Percentiles rank a stretch among this genome's conserved stretches.
These are phyloP conservation scores for Bombus affinis DNA, from an alignment of 1,140 invertebrate species.

Conservation along the genomic window DNA sequence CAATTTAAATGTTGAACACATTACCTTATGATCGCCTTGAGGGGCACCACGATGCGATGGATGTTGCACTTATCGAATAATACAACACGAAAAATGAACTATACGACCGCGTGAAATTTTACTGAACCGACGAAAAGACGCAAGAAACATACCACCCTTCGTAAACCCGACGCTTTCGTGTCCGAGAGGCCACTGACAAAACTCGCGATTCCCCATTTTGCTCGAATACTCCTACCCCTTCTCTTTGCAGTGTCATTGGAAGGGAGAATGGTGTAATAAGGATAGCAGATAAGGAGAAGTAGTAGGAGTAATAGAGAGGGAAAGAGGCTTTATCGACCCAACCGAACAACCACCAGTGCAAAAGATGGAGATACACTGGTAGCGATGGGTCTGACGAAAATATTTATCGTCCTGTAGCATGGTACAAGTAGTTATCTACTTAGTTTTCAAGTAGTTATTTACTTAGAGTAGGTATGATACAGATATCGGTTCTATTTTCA, in stretches of 20 bases:
- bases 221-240: slow-evolving; percentile 37
- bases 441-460: neutral
- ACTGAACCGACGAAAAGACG: neutral
- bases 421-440: too few species aligned
- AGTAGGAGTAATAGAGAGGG: slow-evolving; percentile 25
- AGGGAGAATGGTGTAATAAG: neutral
- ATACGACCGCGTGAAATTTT: slow-evolving; percentile 36
- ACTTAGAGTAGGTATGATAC: neutral
- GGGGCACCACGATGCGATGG: neutral
- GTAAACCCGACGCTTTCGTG: slow-evolving; percentile 51
- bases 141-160: slow-evolving; percentile 1
- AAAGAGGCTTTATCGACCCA: slow-evolving; percentile 72
- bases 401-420: neutral
- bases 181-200: slow-evolving; percentile 75
- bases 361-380: slow-evolving; percentile 44
- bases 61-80: neutral
- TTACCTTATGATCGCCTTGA: slow-evolving; percentile 26
- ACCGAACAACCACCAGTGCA: slow-evolving; percentile 20
- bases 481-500: neutral
- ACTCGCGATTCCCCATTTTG: slow-evolving; percentile 56
- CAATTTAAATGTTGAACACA: neutral
- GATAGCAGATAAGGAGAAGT: neutral
- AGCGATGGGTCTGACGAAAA: slow-evolving; percentile 36
- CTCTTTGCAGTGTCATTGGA: neutral
- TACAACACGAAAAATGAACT: neutral